A percentile compares a stretch with the other conserved stretches of the same genome.
Evolutionary conservation across 2,888 invertebrate species (phyloP).

Genomic region (Rhogogaster chlorosoma): DNA sequence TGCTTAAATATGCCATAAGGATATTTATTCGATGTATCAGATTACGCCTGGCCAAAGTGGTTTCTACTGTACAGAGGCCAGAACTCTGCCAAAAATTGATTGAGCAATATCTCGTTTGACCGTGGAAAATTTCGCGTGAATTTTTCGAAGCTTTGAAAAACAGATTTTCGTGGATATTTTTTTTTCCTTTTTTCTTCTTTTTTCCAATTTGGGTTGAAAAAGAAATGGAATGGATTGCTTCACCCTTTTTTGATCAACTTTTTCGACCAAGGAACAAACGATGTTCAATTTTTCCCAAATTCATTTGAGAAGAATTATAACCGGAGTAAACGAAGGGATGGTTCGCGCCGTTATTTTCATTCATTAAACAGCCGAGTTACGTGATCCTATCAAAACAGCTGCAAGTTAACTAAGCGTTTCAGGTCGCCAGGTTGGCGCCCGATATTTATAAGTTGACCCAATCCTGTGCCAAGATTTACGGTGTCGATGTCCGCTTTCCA

Average conservation of each 20-base stretch:
- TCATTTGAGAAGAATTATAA: neutral
- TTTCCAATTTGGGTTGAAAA: neutral
- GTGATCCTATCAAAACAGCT: constrained; percentile 31
- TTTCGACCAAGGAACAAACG: neutral
- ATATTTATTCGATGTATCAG: constrained; percentile 30
- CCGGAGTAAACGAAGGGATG: neutral
- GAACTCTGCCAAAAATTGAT: neutral
- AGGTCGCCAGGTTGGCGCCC: constrained; percentile 64
- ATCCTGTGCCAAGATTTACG: constrained; percentile 56
- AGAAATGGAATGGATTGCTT: neutral
- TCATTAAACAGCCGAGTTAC: constrained; percentile 27
- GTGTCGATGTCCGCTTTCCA: constrained; percentile 47
- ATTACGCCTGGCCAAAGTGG: neutral
- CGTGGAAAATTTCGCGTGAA: neutral
- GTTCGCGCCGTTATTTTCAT: constrained; percentile 17
- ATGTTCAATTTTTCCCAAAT: neutral
- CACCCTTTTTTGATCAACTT: neutral
- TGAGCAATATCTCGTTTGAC: neutral
- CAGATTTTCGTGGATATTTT: neutral
- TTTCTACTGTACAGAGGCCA: neutral
- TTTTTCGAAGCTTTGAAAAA: neutral
- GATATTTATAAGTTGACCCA: constrained; percentile 69
- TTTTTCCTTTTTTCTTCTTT: neutral
- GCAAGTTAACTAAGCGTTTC: constrained; percentile 41
- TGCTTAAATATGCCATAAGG: constrained; percentile 4